Conservation (phyloP, 2,797 vertebrate genomes). For the Ctenopoma kingsleyae region DNA sequence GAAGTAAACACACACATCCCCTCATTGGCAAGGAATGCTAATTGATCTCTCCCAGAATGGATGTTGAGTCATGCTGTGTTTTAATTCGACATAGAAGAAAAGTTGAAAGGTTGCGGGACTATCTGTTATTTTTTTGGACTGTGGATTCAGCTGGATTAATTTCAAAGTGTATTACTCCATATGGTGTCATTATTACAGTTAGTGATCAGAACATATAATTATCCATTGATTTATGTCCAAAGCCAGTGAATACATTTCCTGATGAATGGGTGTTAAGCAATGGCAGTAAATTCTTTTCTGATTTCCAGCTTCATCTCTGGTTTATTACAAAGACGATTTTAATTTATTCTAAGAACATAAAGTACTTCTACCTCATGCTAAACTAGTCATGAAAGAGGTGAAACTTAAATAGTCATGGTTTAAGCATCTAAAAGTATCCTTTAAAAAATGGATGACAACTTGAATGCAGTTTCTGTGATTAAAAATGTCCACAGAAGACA, state of each 20-base stretch:
- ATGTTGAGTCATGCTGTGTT: slow-evolving; percentile 44
- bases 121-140: slow-evolving; percentile 11
- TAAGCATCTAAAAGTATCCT: slow-evolving; percentile 2
- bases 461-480: neutral
- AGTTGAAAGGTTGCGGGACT: slow-evolving; percentile 23
- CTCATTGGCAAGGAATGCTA: slow-evolving; percentile 56
- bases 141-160: slow-evolving; percentile 3
- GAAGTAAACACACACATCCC: slow-evolving; percentile 50
- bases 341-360: neutral
- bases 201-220: neutral
- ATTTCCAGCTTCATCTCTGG: neutral
- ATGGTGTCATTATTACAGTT: slow-evolving; percentile 9
- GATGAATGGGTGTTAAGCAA: slow-evolving; percentile 33
- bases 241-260: slow-evolving; percentile 31
- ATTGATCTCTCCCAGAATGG: slow-evolving; percentile 50
- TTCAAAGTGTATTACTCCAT: slow-evolving; percentile 21
- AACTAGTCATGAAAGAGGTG: neutral
- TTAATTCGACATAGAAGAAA: slow-evolving; percentile 19
- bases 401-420: neutral
- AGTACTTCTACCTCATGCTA: neutral
- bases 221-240: slow-evolving; percentile 27
- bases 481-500: too few relatives aligned
- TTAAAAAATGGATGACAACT: neutral
- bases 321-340: neutral
- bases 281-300: slow-evolving; percentile 20